Conservation (phyloP, 2,797 vertebrate species). For the Astyanax mexicanus region DNA sequence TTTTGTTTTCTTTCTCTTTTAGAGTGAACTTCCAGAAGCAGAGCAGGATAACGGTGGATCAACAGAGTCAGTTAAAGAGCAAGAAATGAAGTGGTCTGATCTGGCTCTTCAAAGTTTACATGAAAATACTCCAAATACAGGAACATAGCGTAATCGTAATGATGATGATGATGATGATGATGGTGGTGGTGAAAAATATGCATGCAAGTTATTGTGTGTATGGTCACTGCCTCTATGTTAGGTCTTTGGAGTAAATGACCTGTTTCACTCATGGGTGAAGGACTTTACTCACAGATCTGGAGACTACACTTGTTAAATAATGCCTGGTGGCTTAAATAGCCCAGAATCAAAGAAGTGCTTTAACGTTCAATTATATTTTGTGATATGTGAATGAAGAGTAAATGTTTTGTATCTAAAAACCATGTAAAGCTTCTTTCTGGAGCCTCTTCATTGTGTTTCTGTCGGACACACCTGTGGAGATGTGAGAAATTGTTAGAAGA, state of each 20-base stretch:
- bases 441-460: background rate
- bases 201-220: background rate
- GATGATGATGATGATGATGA: background rate
- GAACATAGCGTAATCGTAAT: constrained; percentile 75
- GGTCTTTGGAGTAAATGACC: background rate
- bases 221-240: background rate
- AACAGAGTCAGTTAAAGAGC: constrained; percentile 96
- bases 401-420: background rate
- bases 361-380: background rate
- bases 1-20: background rate
- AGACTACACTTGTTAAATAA: background rate
- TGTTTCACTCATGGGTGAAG: background rate
- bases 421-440: background rate
- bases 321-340: background rate
- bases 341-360: background rate
- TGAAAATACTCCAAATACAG: constrained; percentile 89
- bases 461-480: background rate
- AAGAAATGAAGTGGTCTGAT: constrained; percentile 99
- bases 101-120: constrained; percentile 94
- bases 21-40: constrained; percentile 96
- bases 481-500: background rate
- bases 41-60: constrained; percentile 97
- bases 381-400: background rate
- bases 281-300: background rate
- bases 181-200: background rate